A percentile compares a stretch with the other conserved stretches of the same genome.
phyloP scores from a whole-genome alignment of 2,888 invertebrate genomes.

The Mamestra brassicae region DNA sequence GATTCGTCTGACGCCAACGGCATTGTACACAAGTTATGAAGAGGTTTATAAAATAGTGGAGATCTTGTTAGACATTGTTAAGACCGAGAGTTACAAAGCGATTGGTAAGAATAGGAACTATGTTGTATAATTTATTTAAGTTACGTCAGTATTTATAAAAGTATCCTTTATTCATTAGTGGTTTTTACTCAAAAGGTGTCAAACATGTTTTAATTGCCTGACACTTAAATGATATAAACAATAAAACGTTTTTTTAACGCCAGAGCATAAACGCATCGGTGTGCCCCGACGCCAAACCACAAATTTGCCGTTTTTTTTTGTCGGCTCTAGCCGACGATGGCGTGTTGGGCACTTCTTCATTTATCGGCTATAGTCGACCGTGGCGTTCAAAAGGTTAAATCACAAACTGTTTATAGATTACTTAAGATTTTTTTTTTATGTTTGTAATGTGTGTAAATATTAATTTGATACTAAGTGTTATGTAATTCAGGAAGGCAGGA shows the following conservation, averaged over 20 bases:
- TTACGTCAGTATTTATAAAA: background rate
- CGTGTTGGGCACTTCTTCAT: too few relatives aligned
- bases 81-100: constrained; percentile 74
- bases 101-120: constrained; percentile 71
- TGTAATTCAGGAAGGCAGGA: background rate
- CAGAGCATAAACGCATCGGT: too few relatives aligned
- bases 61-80: constrained; percentile 77
- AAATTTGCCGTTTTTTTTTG: too few relatives aligned
- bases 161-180: too few relatives aligned
- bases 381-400: too few relatives aligned
- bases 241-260: too few relatives aligned
- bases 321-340: too few relatives aligned
- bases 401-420: too few relatives aligned
- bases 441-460: background rate
- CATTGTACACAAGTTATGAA: constrained; percentile 82
- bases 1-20: constrained; percentile 80
- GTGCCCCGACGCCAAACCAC: too few relatives aligned
- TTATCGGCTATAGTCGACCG: too few relatives aligned
- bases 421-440: background rate
- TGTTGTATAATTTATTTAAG: constrained; percentile 70
- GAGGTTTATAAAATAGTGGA: constrained; percentile 81
- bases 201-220: too few relatives aligned
- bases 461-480: background rate
- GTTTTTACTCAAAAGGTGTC: background rate
- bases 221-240: too few relatives aligned